phyloP scores from a whole-genome alignment of 53 echinoderm and acorn worm species.

The Henricia sp. region DNA sequence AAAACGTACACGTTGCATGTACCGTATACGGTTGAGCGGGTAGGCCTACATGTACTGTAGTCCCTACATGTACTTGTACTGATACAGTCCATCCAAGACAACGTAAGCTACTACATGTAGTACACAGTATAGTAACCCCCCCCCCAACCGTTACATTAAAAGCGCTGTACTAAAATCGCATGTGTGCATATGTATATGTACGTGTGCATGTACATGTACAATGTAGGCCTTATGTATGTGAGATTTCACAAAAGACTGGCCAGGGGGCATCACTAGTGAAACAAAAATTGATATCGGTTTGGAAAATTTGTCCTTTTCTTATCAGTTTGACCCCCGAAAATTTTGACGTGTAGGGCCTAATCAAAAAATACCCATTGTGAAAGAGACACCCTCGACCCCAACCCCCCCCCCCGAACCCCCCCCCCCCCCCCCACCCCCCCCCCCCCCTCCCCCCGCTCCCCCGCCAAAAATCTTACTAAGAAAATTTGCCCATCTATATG shows the following conservation, averaged over 20 bases:
- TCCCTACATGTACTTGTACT: conserved; percentile 15
- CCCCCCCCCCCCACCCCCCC: too few species aligned
- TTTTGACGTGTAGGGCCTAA: too few species aligned
- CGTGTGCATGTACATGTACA: conserved; percentile 7
- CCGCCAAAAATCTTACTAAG: not conserved
- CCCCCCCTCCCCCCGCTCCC: too few species aligned
- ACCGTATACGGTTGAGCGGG: not conserved
- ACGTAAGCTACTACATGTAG: too few species aligned
- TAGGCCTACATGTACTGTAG: not conserved
- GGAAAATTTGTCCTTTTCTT: not conserved
- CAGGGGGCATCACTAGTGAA: not conserved
- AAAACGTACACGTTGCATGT: not conserved
- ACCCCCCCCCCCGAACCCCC: too few species aligned
- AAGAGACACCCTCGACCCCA: too few species aligned
- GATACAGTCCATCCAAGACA: too few species aligned
- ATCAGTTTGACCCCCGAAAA: not conserved
- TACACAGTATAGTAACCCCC: too few species aligned
- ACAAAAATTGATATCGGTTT: not conserved
- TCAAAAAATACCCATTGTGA: not conserved
- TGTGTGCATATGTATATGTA: not conserved
- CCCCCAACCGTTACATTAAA: too few species aligned
- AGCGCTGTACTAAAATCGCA: too few species aligned
- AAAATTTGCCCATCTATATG: too few species aligned
- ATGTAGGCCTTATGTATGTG: not conserved
- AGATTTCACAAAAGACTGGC: not conserved